phyloP scores from a whole-genome alignment of 2,888 invertebrate genomes.

The Melanostoma scalare region DNA sequence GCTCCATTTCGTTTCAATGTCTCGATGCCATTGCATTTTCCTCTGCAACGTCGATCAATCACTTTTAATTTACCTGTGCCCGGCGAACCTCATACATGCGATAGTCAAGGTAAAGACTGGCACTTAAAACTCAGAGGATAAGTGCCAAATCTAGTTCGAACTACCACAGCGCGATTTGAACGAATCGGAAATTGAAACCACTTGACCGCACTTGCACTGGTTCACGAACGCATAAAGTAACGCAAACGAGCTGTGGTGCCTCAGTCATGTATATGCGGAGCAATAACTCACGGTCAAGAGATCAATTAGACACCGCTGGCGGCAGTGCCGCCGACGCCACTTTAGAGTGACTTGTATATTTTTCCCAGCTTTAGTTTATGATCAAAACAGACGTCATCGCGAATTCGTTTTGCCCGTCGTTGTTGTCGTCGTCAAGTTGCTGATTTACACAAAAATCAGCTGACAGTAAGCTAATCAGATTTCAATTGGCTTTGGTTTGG shows the following conservation, averaged over 20 bases:
- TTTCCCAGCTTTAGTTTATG: neutral
- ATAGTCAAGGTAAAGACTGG: conserved; percentile 31
- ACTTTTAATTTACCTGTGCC: conserved; percentile 7
- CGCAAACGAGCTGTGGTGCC: neutral
- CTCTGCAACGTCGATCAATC: conserved; percentile 24
- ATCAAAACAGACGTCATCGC: neutral
- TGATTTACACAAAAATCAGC: neutral
- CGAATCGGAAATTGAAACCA: conserved; percentile 46
- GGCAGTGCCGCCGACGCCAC: neutral
- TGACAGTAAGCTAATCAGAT: conserved; percentile 41
- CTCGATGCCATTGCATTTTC: conserved; percentile 27
- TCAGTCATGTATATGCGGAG: neutral
- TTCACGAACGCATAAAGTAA: neutral
- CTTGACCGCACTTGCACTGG: conserved; percentile 27
- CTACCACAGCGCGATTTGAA: conserved; percentile 2
- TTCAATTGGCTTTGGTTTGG: conserved; percentile 17
- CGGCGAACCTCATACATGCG: neutral
- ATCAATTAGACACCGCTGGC: conserved; percentile 31
- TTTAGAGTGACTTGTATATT: neutral
- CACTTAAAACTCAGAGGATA: conserved; percentile 21
- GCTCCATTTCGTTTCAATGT: conserved; percentile 9
- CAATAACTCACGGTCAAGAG: conserved; percentile 22
- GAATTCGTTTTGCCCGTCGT: neutral
- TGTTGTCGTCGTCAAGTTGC: neutral
- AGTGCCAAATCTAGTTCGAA: conserved; percentile 30